Evolutionary conservation across 2,888 invertebrate genomes (phyloP).

Genomic region (Agrotis exclamationis): DNA sequence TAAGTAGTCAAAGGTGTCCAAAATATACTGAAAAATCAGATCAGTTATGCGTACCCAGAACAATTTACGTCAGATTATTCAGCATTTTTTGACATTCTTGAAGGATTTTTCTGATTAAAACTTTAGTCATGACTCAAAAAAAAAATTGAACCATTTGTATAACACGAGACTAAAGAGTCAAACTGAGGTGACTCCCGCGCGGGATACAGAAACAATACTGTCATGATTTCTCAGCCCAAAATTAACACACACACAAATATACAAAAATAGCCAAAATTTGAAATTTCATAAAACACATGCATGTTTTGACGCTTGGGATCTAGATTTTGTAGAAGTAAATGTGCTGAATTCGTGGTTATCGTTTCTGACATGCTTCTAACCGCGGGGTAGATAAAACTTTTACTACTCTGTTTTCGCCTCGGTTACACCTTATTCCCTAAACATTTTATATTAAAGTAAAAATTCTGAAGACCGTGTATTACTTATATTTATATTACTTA

Average conservation of each 20-base stretch:
- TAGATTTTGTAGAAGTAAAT: too few species aligned
- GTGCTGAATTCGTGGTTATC: too few species aligned
- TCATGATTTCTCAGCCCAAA: neutral
- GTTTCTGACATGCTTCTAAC: neutral
- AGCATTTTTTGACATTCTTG: neutral
- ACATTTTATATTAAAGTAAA: neutral
- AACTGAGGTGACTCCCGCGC: neutral
- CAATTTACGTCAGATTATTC: neutral
- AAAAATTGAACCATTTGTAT: neutral
- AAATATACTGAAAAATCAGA: too few species aligned
- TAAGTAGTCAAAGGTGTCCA: too few species aligned
- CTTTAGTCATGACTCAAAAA: too few species aligned
- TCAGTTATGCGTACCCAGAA: neutral
- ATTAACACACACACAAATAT: neutral
- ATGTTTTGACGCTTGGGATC: too few species aligned
- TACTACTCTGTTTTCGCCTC: neutral
- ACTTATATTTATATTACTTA: slow-evolving; percentile 9
- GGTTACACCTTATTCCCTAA: neutral
- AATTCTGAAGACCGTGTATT: neutral
- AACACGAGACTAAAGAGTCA: neutral
- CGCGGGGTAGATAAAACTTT: neutral
- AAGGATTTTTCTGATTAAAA: neutral
- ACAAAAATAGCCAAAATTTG: too few species aligned
- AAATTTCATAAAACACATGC: too few species aligned
- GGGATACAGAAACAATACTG: neutral